A percentile compares a stretch with the other conserved stretches of the same genome.
phyloP scores from a whole-genome alignment of 2,797 vertebrate genomes.

The Molossus alvarezi region DNA sequence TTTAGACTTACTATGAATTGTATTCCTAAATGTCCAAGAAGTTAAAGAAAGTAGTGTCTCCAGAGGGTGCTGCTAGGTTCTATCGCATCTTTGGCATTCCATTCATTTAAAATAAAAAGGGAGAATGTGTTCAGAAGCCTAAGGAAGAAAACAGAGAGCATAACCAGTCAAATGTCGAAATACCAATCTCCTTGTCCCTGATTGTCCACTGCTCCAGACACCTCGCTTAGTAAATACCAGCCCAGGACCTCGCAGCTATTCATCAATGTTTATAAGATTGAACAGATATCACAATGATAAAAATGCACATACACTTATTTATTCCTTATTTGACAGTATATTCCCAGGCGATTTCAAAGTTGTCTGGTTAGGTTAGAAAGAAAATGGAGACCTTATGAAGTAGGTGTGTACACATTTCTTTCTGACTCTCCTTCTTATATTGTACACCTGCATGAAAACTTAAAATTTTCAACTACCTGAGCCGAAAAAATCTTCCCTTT shows the following conservation, averaged over 20 bases:
- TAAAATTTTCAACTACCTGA: not conserved
- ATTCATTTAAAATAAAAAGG: not conserved
- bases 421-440: not conserved
- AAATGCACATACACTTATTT: not conserved
- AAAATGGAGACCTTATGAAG: conserved; percentile 17
- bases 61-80: not conserved
- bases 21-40: not conserved
- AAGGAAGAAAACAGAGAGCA: not conserved
- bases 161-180: not conserved
- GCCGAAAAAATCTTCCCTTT: conserved; percentile 8
- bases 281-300: not conserved
- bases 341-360: conserved; percentile 58
- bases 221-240: not conserved
- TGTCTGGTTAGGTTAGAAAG: conserved; percentile 26
- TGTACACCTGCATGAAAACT: conserved; percentile 36
- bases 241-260: not conserved
- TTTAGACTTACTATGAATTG: conserved; percentile 56
- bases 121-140: conserved; percentile 38
- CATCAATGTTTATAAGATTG: not conserved
- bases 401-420: not conserved
- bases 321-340: not conserved
- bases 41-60: conserved; percentile 10
- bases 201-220: not conserved
- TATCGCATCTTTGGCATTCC: not conserved
- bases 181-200: not conserved